phyloP scores from a whole-genome alignment of 2,888 invertebrate genomes.

The Lysandra bellargus region DNA sequence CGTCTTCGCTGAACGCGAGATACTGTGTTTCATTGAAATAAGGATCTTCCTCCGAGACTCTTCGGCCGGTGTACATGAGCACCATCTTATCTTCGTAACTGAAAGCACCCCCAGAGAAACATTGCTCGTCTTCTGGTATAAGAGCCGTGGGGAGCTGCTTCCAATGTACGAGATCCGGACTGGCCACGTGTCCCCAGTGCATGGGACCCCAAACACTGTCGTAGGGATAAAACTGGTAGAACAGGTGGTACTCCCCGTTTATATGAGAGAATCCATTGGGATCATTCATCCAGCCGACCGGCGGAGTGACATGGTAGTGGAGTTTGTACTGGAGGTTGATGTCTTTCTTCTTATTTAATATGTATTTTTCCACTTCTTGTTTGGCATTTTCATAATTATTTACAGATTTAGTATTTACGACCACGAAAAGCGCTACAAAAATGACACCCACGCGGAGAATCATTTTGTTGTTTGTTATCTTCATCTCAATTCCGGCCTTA shows the following conservation, averaged over 20 bases:
- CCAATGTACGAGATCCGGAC: slow-evolving; percentile 55
- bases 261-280: slow-evolving; percentile 57
- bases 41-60: slow-evolving; percentile 31
- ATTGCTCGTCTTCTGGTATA: slow-evolving; percentile 48
- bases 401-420: slow-evolving; percentile 18
- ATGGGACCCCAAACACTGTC: slow-evolving; percentile 43
- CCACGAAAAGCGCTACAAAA: background rate
- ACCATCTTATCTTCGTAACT: slow-evolving; percentile 45
- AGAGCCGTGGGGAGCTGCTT: slow-evolving; percentile 51
- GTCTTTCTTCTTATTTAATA: slow-evolving; percentile 51
- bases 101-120: slow-evolving; percentile 51
- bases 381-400: slow-evolving; percentile 22
- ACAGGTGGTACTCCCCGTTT: slow-evolving; percentile 53
- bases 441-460: slow-evolving; percentile 1
- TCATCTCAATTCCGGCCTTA: background rate
- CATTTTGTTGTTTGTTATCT: slow-evolving; percentile 11
- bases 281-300: slow-evolving; percentile 56
- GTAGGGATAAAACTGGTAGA: slow-evolving; percentile 54
- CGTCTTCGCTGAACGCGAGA: slow-evolving; percentile 43
- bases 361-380: slow-evolving; percentile 55
- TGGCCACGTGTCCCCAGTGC: slow-evolving; percentile 59
- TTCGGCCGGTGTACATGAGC: slow-evolving; percentile 44
- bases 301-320: slow-evolving; percentile 41
- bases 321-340: slow-evolving; percentile 39
- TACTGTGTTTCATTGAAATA: slow-evolving; percentile 39